Evolutionary conservation across 1,140 invertebrate genomes (phyloP).

Genomic region (Subanguina moxae): DNA sequence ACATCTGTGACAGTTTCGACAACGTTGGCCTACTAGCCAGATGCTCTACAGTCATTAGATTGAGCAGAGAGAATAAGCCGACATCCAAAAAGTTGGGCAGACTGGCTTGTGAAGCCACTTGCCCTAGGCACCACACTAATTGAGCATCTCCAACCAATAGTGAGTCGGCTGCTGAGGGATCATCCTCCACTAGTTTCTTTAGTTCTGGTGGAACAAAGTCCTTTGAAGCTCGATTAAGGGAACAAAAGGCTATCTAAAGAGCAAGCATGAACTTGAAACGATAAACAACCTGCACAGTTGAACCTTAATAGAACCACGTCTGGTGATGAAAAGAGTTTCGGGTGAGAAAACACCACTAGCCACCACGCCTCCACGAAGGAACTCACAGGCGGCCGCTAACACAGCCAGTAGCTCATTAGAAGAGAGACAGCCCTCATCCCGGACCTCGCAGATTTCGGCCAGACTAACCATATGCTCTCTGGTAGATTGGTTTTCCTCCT

Average conservation of each 20-base stretch:
- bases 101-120: conserved; percentile 9
- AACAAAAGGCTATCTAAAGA: conserved; percentile 17
- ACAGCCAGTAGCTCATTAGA: conserved; percentile 35
- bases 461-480: conserved; percentile 29
- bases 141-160: not conserved
- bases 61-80: conserved; percentile 32
- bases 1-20: conserved; percentile 39
- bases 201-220: conserved; percentile 39
- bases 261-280: not conserved
- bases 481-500: not conserved
- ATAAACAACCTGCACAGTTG: not conserved
- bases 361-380: conserved; percentile 8
- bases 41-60: conserved; percentile 43
- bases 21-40: conserved; percentile 36
- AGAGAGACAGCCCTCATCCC: conserved; percentile 19
- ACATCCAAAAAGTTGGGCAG: conserved; percentile 26
- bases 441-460: conserved; percentile 38
- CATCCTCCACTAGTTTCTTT: not conserved
- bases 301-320: conserved; percentile 37
- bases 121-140: conserved; percentile 19
- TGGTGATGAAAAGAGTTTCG: conserved; percentile 34
- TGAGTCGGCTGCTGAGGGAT: not conserved
- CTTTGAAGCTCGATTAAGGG: not conserved
- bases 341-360: conserved; percentile 20
- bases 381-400: conserved; percentile 24